Conservation (phyloP, 2,113 vertebrate genomes). For the Galbula dea region DNA sequence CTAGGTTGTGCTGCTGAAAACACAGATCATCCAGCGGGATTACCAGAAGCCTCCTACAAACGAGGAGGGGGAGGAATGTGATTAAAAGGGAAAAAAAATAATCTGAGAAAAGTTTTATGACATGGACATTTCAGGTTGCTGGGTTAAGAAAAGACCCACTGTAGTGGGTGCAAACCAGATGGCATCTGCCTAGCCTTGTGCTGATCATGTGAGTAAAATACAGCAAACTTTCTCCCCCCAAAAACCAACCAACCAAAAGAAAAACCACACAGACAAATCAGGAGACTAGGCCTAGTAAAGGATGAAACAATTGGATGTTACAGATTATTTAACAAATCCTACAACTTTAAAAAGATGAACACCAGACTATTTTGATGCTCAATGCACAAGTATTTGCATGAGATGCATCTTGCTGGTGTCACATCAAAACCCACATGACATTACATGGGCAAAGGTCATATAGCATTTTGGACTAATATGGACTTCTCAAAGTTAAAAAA, state of each 20-base stretch:
- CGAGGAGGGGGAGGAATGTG: rapidly evolving
- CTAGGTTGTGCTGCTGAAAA: neutral
- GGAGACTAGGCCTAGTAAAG: neutral
- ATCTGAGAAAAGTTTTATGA: neutral
- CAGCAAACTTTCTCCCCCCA: neutral
- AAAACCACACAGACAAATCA: neutral
- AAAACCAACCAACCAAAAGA: neutral
- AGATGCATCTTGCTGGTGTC: neutral
- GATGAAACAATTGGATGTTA: neutral
- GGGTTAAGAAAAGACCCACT: neutral
- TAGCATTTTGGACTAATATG: neutral
- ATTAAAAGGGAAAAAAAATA: neutral
- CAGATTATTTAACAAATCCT: neutral
- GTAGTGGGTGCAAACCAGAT: neutral
- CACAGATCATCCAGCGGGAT: neutral
- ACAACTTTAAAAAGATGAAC: neutral
- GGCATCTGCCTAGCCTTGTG: neutral
- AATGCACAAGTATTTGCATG: neutral
- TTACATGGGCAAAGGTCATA: neutral
- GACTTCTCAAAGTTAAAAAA: neutral
- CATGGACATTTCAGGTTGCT: neutral
- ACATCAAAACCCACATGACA: neutral
- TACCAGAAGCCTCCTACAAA: neutral
- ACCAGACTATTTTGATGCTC: neutral
- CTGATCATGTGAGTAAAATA: neutral